Conservation (phyloP, 1,140 invertebrate genomes). For the Cotesia chilonis region DNA sequence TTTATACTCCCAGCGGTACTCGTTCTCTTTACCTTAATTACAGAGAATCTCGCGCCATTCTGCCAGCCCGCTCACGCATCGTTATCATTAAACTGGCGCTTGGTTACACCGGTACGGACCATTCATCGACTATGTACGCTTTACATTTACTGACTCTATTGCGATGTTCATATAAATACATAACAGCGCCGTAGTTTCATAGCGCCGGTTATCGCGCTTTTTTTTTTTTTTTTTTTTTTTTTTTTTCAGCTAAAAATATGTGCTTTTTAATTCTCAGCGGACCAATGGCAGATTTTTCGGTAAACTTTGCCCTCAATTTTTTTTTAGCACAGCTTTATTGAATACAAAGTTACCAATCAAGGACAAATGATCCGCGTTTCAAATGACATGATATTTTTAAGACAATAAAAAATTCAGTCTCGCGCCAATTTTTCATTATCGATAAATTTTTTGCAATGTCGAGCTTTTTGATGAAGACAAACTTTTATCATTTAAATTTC, state of each 20-base stretch:
- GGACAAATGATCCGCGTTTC: too few relatives aligned
- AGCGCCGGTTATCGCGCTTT: neutral
- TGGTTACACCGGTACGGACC: slow-evolving; percentile 13
- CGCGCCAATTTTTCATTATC: too few relatives aligned
- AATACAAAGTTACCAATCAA: too few relatives aligned
- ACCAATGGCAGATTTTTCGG: neutral
- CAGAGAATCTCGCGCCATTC: slow-evolving; percentile 26
- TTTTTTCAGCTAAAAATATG: neutral
- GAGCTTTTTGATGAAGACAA: too few relatives aligned
- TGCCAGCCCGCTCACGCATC: neutral
- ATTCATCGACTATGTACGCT: neutral
- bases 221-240: slow-evolving; percentile 5
- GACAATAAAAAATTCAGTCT: neutral
- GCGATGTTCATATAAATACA: neutral
- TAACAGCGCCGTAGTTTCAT: neutral
- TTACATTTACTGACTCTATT: neutral
- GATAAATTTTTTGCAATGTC: too few relatives aligned
- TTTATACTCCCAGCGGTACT: slow-evolving; percentile 13
- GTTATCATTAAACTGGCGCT: slow-evolving; percentile 21
- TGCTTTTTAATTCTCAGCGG: neutral
- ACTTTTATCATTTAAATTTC: too few relatives aligned
- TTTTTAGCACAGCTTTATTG: too few relatives aligned
- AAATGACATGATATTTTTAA: neutral
- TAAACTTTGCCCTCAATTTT: too few relatives aligned
- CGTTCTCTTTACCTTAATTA: slow-evolving; percentile 26